Evolutionary conservation across 2,888 invertebrate genomes (phyloP).

Genomic region (Crossocerus cetratus): DNA sequence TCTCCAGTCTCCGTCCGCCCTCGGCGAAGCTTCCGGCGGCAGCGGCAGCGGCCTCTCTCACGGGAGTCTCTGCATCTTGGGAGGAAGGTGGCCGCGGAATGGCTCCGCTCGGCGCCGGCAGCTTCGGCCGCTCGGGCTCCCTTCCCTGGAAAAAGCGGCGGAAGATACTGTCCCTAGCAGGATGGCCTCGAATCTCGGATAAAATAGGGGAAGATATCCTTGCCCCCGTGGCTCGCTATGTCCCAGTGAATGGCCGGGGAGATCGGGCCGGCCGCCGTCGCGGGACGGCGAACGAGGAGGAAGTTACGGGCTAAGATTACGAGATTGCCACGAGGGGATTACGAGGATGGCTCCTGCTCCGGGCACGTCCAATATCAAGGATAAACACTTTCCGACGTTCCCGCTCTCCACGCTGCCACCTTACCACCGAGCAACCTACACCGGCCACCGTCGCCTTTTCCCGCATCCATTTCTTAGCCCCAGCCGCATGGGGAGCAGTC

Average conservation of each 20-base stretch:
- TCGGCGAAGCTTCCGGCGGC: too few relatives aligned
- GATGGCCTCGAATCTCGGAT: slow-evolving; percentile 61
- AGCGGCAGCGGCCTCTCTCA: not conserved
- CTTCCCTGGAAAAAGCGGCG: slow-evolving; percentile 56
- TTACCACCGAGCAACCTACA: slow-evolving; percentile 34
- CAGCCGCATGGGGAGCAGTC: not conserved
- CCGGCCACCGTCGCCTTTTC: slow-evolving; percentile 26
- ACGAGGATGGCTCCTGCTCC: slow-evolving; percentile 74
- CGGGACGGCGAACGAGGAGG: slow-evolving; percentile 43
- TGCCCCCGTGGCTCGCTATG: slow-evolving; percentile 31
- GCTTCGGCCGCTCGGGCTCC: not conserved
- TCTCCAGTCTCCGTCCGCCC: slow-evolving; percentile 1
- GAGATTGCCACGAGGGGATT: slow-evolving; percentile 76
- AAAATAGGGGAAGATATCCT: slow-evolving; percentile 53
- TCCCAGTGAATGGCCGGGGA: slow-evolving; percentile 36
- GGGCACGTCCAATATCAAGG: slow-evolving; percentile 76
- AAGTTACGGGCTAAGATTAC: slow-evolving; percentile 75
- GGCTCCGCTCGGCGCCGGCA: slow-evolving; percentile 6
- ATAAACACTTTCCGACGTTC: slow-evolving; percentile 76
- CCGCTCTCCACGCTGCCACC: slow-evolving; percentile 51
- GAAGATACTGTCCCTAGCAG: slow-evolving; percentile 68
- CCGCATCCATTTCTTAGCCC: slow-evolving; percentile 14
- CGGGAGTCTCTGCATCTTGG: not conserved
- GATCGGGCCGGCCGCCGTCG: slow-evolving; percentile 14
- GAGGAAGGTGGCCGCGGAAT: slow-evolving; percentile 7